Evolutionary conservation across 2,888 invertebrate species (phyloP).

Genomic region (Physocephala rufipes): DNA sequence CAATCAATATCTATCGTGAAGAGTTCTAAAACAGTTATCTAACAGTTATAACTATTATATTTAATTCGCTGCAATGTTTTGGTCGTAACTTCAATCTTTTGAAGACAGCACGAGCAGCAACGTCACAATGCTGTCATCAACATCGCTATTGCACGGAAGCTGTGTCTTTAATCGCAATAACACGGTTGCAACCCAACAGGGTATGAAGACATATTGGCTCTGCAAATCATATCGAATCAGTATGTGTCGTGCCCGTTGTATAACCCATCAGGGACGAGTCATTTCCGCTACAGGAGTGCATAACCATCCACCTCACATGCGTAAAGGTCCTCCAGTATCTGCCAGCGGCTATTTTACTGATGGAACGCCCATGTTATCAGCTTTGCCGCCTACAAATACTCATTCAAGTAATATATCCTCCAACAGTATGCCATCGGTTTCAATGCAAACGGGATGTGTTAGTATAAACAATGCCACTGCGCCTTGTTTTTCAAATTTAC

Average conservation of each 20-base stretch:
- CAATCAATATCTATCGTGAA: conserved; percentile 3
- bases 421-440: conserved; percentile 14
- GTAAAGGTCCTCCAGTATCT: conserved; percentile 40
- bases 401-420: conserved; percentile 30
- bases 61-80: conserved; percentile 34
- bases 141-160: conserved; percentile 65
- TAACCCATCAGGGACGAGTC: conserved; percentile 65
- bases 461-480: conserved; percentile 30
- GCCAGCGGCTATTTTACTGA: conserved; percentile 26
- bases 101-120: conserved; percentile 62
- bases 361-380: conserved; percentile 24
- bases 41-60: conserved; percentile 47
- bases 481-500: conserved; percentile 43
- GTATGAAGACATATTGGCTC: conserved; percentile 67
- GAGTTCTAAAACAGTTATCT: background rate
- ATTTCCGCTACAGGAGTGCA: conserved; percentile 66
- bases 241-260: conserved; percentile 66
- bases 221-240: conserved; percentile 66
- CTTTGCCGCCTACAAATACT: conserved; percentile 45
- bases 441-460: conserved; percentile 21
- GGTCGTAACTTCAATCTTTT: conserved; percentile 8
- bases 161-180: conserved; percentile 67
- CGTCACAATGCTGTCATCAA: conserved; percentile 66
- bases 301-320: conserved; percentile 66
- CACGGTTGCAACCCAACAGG: conserved; percentile 66